A percentile compares a stretch with the other conserved stretches of the same genome.
Evolutionary conservation across 92 coral and sea anemone genomes (phyloP).

Genomic region (Zoanthus gigantus): DNA sequence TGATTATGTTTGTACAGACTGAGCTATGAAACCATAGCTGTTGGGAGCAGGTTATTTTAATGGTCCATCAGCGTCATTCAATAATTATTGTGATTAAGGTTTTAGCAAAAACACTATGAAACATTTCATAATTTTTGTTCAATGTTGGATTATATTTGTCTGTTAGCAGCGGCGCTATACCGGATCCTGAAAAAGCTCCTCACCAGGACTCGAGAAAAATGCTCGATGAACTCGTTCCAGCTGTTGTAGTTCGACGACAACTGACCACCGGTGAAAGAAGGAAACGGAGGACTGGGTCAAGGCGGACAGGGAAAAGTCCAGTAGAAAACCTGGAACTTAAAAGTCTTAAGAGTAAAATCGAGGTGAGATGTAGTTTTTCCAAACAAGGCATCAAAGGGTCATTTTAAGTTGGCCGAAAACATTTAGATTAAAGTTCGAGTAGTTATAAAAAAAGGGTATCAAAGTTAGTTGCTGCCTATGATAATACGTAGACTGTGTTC

Average conservation of each 20-base stretch:
- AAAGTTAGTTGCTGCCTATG: no score
- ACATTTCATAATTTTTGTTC: no score
- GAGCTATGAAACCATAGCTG: no score
- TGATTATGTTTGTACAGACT: no score
- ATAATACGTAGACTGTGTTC: no score
- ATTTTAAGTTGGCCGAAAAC: no score
- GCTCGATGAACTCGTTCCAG: constrained; percentile 10
- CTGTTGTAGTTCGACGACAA: constrained; percentile 16
- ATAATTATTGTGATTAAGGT: no score
- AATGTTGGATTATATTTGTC: not conserved
- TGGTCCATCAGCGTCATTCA: no score
- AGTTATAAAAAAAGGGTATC: no score
- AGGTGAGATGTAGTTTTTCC: constrained; percentile 14
- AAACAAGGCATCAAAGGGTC: not conserved
- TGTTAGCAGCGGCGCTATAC: constrained; percentile 12
- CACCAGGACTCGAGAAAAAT: not conserved
- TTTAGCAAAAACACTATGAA: no score
- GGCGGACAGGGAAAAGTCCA: not conserved
- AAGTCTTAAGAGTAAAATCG: not conserved
- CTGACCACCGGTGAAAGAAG: constrained; percentile 15
- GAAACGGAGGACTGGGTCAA: constrained; percentile 18
- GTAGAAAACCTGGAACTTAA: not conserved
- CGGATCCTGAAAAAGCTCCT: not conserved
- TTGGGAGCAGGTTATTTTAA: no score
- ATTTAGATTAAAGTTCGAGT: no score